Percentiles rank a stretch among this genome's conserved stretches.
Conservation (phyloP, 2,797 vertebrate genomes). For the Cygnus olor region DNA sequence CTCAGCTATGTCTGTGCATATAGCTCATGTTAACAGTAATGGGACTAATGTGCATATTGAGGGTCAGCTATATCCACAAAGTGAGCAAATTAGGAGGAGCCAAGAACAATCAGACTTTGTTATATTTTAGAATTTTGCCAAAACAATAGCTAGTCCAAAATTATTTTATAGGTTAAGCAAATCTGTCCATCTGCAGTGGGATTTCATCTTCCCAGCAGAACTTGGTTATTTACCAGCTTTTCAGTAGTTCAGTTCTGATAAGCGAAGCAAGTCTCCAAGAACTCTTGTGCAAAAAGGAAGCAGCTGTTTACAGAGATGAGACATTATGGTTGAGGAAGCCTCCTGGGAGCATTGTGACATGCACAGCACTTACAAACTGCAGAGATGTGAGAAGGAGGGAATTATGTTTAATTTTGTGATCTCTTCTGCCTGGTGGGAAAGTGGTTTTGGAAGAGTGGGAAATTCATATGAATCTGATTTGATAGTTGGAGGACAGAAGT, state of each 20-base stretch:
- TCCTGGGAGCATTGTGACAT: background rate
- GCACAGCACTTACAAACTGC: background rate
- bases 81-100: slow-evolving; percentile 59
- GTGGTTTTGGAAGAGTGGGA: slow-evolving; percentile 4
- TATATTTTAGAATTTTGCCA: slow-evolving; percentile 55
- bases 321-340: slow-evolving; percentile 2
- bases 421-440: background rate
- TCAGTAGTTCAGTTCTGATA: background rate
- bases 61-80: slow-evolving; percentile 41
- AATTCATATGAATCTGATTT: background rate
- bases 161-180: slow-evolving; percentile 64
- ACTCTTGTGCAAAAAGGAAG: slow-evolving; percentile 30
- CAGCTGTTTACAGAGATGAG: slow-evolving; percentile 58
- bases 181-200: slow-evolving; percentile 52
- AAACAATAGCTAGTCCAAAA: slow-evolving; percentile 48
- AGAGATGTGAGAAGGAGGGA: background rate
- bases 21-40: slow-evolving; percentile 52
- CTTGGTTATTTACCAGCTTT: slow-evolving; percentile 15
- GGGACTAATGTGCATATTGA: slow-evolving; percentile 45
- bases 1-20: slow-evolving; percentile 49
- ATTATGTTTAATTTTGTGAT: background rate
- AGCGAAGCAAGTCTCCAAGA: slow-evolving; percentile 19
- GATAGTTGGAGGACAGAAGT: background rate
- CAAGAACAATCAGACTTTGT: slow-evolving; percentile 65
- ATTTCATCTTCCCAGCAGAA: slow-evolving; percentile 40